Evolutionary conservation across 2,797 vertebrate species (phyloP).

Genomic region (Poecilia wingei): DNA sequence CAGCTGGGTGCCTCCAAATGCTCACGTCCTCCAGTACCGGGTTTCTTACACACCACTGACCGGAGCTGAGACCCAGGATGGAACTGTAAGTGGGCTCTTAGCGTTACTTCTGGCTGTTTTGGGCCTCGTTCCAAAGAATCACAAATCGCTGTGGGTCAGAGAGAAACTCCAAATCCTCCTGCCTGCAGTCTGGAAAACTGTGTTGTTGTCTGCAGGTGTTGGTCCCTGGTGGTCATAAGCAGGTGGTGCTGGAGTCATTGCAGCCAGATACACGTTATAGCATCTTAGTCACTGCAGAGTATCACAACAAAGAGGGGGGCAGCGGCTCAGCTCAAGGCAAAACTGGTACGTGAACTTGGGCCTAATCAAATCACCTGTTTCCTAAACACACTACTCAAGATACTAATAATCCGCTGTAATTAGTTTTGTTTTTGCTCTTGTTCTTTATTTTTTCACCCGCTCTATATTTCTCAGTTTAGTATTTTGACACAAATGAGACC

Average conservation of each 20-base stretch:
- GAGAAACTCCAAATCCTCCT: background rate
- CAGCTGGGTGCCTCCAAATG: constrained; percentile 86
- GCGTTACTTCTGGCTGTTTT: background rate
- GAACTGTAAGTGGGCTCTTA: constrained; percentile 79
- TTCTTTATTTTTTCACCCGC: background rate
- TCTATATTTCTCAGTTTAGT: background rate
- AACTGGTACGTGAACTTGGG: constrained; percentile 79
- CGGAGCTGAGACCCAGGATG: constrained; percentile 78
- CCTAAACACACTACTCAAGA: background rate
- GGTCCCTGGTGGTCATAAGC: constrained; percentile 81
- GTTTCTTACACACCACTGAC: constrained; percentile 82
- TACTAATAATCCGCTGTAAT: background rate
- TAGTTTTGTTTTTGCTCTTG: background rate
- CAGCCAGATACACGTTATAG: constrained; percentile 88
- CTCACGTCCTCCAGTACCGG: constrained; percentile 87
- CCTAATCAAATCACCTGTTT: background rate
- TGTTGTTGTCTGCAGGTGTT: constrained; percentile 80
- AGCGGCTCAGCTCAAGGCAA: constrained; percentile 80
- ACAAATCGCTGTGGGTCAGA: background rate
- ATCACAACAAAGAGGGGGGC: constrained; percentile 85
- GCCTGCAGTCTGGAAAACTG: background rate
- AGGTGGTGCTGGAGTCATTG: constrained; percentile 78
- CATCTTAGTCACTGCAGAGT: constrained; percentile 86
- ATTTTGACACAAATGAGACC: background rate
- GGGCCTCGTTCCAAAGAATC: background rate